Evolutionary conservation across 2,113 vertebrate genomes (phyloP), one percentile per base, ranked within the genome.

Genomic region (Proteles cristata): DNA sequence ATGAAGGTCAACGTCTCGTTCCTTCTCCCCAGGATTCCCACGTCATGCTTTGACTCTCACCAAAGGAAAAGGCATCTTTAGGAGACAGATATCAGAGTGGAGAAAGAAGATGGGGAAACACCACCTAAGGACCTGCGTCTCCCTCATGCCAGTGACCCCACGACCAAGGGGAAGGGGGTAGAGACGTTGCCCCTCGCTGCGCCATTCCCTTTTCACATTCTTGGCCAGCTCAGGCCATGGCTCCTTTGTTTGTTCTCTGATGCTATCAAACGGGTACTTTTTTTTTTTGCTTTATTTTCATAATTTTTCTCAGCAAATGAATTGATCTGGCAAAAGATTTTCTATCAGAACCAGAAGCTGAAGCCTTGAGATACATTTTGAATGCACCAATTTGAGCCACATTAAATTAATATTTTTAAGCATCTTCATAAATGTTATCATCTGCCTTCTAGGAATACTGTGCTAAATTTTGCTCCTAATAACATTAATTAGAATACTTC

Each of bases 361-460:
- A 58, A 73, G 11, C 53, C 43, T 61, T 17, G 48, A 71, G 39
- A 69, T 88, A 2, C 3, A 35, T n/a, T 80, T 88, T 48, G 69
- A 85, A 39, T 48, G 15, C 15, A 26, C 11, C 23, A 71, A 12
- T 87, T 71, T 80, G 63, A 88, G 48, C 61, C 31, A 88, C 2
- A 71, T 80, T 21, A 73, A 39, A 63, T 65, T 81, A 81, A 58
- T 94, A 74, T 65, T 63, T 94, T 39, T 43, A 82, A 74, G 26
- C 9, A 53, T 50, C 12, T 89, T 11, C 50, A 83, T 65, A 63
- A 88, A 73, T 85, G 11, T 31, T 50, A 11, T 39, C 23, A 23
- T 53, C 39, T 63, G 7, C 25, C 28, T 39, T 39, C 76, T 45
- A 81, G 31, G 14, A 88, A 73, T 39, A 65, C 39, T 65, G 21